These are phyloP conservation scores for Andrena praecox DNA, from an alignment of 2,888 invertebrate species.

Conservation along the genomic window DNA sequence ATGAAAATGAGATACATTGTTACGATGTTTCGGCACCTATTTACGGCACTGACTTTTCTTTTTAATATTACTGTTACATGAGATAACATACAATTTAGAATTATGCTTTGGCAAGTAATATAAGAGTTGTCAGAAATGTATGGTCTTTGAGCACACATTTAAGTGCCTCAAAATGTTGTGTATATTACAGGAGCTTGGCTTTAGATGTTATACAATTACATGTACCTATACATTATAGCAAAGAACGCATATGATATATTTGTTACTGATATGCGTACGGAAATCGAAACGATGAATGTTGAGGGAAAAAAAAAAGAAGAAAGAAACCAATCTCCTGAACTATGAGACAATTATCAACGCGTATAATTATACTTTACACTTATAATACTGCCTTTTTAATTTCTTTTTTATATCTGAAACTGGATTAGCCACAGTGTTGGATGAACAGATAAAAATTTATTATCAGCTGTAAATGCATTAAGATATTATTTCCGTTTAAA, in stretches of 20 bases:
- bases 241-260: constrained; percentile 84
- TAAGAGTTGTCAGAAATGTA: constrained; percentile 75
- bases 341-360: constrained; percentile 66
- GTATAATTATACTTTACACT: constrained; percentile 77
- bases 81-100: constrained; percentile 82
- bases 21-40: constrained; percentile 73
- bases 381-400: constrained; percentile 83
- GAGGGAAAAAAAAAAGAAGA: constrained; percentile 76
- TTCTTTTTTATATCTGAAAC: constrained; percentile 70
- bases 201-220: constrained; percentile 84
- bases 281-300: constrained; percentile 82
- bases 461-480: constrained; percentile 66
- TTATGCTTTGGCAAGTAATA: constrained; percentile 82
- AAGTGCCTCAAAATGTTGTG: constrained; percentile 85
- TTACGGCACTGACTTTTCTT: constrained; percentile 80
- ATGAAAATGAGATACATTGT: constrained; percentile 40
- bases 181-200: constrained; percentile 85
- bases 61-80: constrained; percentile 80
- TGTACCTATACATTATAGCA: constrained; percentile 84
- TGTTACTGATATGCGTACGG: constrained; percentile 84
- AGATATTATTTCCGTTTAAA: constrained; percentile 69
- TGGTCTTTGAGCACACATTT: constrained; percentile 84
- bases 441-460: constrained; percentile 67
- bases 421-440: constrained; percentile 69
- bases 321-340: constrained; percentile 82